Evolutionary conservation across 2,113 vertebrate genomes (phyloP).

Genomic region (Lepus europaeus): DNA sequence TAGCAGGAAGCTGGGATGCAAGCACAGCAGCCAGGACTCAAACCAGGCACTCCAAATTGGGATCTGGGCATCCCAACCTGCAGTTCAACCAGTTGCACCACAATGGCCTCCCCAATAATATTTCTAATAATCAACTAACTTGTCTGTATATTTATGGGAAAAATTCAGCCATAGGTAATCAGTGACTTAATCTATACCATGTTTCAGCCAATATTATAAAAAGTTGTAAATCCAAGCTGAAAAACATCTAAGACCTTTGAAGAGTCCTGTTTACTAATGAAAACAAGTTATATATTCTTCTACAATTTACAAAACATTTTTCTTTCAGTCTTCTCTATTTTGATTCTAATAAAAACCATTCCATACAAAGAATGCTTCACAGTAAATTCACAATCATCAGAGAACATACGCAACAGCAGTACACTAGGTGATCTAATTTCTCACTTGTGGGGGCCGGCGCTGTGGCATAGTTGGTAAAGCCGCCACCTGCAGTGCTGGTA

Average conservation of each 20-base stretch:
- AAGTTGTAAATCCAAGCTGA: background rate
- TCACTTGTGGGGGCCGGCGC: no score
- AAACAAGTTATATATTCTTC: background rate
- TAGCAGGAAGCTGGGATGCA: no score
- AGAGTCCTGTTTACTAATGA: background rate
- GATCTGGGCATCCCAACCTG: no score
- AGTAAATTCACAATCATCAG: background rate
- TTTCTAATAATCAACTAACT: background rate
- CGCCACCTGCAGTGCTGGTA: no score
- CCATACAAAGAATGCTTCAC: background rate
- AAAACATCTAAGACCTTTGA: background rate
- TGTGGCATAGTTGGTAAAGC: no score
- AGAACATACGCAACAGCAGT: background rate
- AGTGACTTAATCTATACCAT: background rate
- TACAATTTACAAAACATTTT: background rate
- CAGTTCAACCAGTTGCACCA: no score
- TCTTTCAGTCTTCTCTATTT: background rate
- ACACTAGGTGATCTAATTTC: background rate
- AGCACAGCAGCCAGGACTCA: no score
- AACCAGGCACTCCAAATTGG: no score
- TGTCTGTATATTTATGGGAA: background rate
- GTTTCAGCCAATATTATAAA: background rate
- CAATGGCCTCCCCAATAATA: background rate
- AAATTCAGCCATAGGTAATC: background rate
- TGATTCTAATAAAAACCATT: background rate